Percentiles rank a stretch among this genome's conserved stretches.
These are phyloP conservation scores for Asobara japonica DNA, from an alignment of 1,140 invertebrate species.

Conservation along the genomic window DNA sequence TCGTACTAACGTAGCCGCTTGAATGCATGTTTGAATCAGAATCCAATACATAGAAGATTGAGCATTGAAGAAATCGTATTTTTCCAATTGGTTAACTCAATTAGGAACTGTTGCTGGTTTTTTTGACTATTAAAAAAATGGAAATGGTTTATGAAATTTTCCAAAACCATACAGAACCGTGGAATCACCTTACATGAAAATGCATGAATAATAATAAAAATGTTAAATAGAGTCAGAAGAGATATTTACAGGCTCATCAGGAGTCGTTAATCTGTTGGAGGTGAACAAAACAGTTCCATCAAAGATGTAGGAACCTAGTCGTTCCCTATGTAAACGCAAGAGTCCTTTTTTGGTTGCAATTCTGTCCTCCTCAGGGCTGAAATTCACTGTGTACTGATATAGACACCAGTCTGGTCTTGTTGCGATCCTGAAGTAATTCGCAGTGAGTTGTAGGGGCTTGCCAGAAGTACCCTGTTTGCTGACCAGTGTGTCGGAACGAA, in stretches of 20 bases:
- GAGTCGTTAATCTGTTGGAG: slow-evolving; percentile 39
- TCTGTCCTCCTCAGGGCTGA: slow-evolving; percentile 78
- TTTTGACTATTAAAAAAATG: too few species aligned
- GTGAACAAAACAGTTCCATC: slow-evolving; percentile 66
- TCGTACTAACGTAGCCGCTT: too few species aligned
- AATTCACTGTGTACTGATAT: slow-evolving; percentile 85
- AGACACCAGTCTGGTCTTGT: slow-evolving; percentile 78
- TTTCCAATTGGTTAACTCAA: too few species aligned
- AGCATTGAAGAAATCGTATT: too few species aligned
- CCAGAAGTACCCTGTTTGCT: slow-evolving; percentile 62
- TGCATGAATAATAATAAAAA: too few species aligned
- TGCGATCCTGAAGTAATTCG: slow-evolving; percentile 82
- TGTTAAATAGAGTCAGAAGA: too few species aligned
- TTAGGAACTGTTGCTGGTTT: too few species aligned
- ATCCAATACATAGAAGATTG: too few species aligned
- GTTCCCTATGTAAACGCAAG: slow-evolving; percentile 67
- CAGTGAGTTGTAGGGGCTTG: slow-evolving; percentile 64
- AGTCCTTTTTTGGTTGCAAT: slow-evolving; percentile 72
- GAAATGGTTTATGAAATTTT: too few species aligned
- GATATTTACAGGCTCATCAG: slow-evolving; percentile 50
- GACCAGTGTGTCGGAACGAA: slow-evolving; percentile 33
- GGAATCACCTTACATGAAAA: too few species aligned
- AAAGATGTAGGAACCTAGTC: slow-evolving; percentile 68
- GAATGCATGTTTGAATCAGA: too few species aligned
- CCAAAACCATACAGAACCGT: too few species aligned